Base-by-base conservation (phyloP, 2,888 invertebrate species). In the Meteorus cinctellus region DNA sequence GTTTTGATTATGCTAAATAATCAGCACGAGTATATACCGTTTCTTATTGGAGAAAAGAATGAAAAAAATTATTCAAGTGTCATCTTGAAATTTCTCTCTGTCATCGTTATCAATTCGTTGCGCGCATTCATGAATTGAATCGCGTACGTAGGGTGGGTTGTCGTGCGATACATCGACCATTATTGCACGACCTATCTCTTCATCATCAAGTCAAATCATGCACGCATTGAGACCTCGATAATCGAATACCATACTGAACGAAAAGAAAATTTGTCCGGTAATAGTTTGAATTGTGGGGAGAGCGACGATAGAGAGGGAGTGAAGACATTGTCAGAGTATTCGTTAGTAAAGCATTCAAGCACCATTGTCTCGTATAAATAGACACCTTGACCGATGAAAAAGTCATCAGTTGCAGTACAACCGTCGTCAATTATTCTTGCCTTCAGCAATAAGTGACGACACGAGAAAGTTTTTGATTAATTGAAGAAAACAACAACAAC, bases 211-310 rank as follows among this genome's bases (percentile, higher is more conserved):
- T 86, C 88, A 74, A 73, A 78, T 80, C 88, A 86, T 86, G 88
- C 82, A 77, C 75, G 68, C 66, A n/a, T 31, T 80, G 86, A 88
- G 88, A 85, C 89, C 89, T 88, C 89, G 87, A 89, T 89, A 87
- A 89, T 89, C 88, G 88, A 88, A 88, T 83, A 86, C 88, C 88
- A 87, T 87, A 88, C 87, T 84, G 88, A 89, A 89, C 85, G 89
- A 89, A 89, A 89, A 89, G 89, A 89, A 89, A 89, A 89, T 89
- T 86, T 84, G 84, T 83, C 80, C 81, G 75, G 78, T 74, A 82
- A 86, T 84, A 83, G 14, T 62, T 63, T 34, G 14, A 62, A 63
- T 68, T 65, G 34, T 65, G 65, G 60, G 75, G 74, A 72, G 68
- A 10, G 31, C 27, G 27, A 67, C 24, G 19, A 65, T 19, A 59